Evolutionary conservation across 2,113 vertebrate species (phyloP).

Genomic region (Oreochromis aureus): DNA sequence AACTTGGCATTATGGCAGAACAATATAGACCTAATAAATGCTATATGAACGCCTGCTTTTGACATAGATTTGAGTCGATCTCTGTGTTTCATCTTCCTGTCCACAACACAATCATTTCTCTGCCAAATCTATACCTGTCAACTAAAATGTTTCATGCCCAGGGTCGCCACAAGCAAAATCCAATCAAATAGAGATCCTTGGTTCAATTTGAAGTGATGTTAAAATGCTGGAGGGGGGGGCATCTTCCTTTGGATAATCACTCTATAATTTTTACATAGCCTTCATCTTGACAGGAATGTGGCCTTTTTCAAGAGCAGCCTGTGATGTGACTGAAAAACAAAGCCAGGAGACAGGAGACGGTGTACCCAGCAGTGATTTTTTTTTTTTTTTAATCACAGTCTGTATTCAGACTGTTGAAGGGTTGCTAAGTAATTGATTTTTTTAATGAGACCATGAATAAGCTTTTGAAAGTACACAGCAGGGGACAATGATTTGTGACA

Average conservation of each 20-base stretch:
- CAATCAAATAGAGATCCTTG: neutral
- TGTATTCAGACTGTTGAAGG: conserved; percentile 12
- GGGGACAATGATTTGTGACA: conserved; percentile 35
- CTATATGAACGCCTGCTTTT: neutral
- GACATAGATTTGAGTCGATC: neutral
- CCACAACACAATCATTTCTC: neutral
- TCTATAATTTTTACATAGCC: neutral
- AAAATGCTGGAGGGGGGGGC: neutral
- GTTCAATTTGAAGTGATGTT: neutral
- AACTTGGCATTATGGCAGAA: neutral
- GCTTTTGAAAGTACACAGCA: conserved; percentile 25
- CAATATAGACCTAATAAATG: neutral
- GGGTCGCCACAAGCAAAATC: neutral
- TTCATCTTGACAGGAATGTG: conserved; percentile 39
- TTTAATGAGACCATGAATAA: conserved; percentile 34
- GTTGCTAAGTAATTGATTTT: conserved; percentile 45
- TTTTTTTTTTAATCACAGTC: conserved; percentile 18
- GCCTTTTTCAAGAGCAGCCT: conserved; percentile 23
- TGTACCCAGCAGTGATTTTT: conserved; percentile 26
- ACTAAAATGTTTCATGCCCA: neutral
- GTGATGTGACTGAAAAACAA: conserved; percentile 44
- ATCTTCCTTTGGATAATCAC: neutral
- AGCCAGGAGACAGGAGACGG: conserved; percentile 13
- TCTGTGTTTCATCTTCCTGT: neutral
- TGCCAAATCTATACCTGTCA: neutral